Conservation (phyloP, 2,888 invertebrate genomes). For the Ephialtes manifestator region DNA sequence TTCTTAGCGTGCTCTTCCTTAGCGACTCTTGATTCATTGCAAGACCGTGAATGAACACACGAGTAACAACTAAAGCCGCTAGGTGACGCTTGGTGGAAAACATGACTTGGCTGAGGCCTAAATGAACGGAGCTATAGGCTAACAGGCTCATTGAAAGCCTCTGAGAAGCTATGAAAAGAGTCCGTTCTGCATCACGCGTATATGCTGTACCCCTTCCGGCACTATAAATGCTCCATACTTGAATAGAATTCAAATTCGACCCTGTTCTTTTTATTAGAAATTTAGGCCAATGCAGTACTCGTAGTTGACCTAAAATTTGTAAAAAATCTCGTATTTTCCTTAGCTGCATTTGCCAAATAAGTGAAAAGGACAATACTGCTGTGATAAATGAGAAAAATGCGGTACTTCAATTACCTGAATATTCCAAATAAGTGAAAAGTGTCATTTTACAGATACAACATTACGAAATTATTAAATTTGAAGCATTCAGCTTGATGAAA, state of each 20-base stretch:
- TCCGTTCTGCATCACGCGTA: constrained; percentile 13
- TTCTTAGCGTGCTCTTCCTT: constrained; percentile 51
- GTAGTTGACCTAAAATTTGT: background rate
- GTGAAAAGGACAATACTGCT: background rate
- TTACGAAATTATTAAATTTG: background rate
- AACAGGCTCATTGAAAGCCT: constrained; percentile 15
- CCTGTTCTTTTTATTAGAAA: constrained; percentile 8
- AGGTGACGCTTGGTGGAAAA: constrained; percentile 46
- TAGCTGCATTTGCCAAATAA: constrained; percentile 7
- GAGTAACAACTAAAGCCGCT: constrained; percentile 13
- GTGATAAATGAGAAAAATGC: no score
- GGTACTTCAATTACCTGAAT: no score
- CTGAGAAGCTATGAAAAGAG: constrained; percentile 22
- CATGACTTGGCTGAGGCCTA: background rate
- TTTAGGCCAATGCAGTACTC: background rate
- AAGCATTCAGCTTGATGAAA: no score
- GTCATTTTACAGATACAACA: background rate
- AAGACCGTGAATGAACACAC: background rate
- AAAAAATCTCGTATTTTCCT: background rate
- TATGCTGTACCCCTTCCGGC: background rate
- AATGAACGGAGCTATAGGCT: constrained; percentile 21
- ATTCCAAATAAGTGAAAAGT: background rate
- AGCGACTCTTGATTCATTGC: constrained; percentile 53
- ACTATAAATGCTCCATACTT: background rate
- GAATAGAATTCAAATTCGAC: constrained; percentile 9